Evolutionary conservation across 30 jellyfish, hydroid and myxozoan species (phyloP).

Genomic region (Chironex yamaguchii): DNA sequence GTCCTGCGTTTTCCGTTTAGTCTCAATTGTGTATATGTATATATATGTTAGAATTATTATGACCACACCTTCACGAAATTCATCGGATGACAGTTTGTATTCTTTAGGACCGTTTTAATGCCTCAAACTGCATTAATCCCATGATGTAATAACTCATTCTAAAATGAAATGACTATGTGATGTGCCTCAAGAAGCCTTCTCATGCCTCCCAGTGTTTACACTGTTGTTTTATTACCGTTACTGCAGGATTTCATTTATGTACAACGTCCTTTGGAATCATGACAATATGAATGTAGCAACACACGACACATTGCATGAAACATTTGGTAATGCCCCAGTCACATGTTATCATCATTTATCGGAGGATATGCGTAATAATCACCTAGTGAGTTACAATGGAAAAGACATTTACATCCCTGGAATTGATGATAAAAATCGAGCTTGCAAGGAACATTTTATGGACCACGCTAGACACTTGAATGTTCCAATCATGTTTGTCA

Average conservation of each 20-base stretch:
- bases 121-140: too few species aligned
- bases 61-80: too few species aligned
- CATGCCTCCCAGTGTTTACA: too few species aligned
- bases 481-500: slow-evolving; percentile 57
- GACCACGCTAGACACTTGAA: slow-evolving; percentile 19
- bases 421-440: slow-evolving; percentile 11
- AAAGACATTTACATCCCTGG: slow-evolving; percentile 72
- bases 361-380: slow-evolving; percentile 25
- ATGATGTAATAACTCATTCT: too few species aligned
- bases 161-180: too few species aligned
- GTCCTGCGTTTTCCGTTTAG: too few species aligned
- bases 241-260: slow-evolving; percentile 58
- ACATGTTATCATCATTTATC: slow-evolving; percentile 17
- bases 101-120: too few species aligned
- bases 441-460: slow-evolving; percentile 8
- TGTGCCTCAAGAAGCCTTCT: too few species aligned
- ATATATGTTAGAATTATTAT: too few species aligned
- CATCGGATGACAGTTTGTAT: too few species aligned
- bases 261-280: slow-evolving; percentile 53
- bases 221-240: too few species aligned
- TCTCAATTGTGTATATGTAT: too few species aligned
- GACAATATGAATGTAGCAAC: slow-evolving; percentile 53
- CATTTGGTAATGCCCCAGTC: slow-evolving; percentile 57
- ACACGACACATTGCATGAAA: slow-evolving; percentile 67
- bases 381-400: slow-evolving; percentile 46